Percentiles rank a stretch among this genome's conserved stretches.
Evolutionary conservation across 2,888 invertebrate species (phyloP).

Genomic region (Girardia tigrina): DNA sequence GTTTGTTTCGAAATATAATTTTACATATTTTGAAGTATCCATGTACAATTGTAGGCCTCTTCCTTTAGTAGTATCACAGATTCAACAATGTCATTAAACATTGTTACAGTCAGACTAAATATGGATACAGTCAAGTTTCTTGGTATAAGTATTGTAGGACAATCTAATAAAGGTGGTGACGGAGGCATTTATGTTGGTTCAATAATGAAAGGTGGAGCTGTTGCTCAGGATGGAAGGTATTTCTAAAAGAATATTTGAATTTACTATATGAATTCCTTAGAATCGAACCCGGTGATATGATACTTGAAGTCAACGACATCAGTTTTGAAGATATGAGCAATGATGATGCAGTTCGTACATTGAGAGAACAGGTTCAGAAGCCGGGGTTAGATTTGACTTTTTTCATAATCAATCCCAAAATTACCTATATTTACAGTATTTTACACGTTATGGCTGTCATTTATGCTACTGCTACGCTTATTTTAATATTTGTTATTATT

Average conservation of each 20-base stretch:
- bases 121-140: slow-evolving; percentile 91
- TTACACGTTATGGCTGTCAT: background rate
- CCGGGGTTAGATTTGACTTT: slow-evolving; percentile 61
- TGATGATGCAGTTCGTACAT: slow-evolving; percentile 71
- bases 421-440: background rate
- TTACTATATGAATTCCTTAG: too few relatives aligned
- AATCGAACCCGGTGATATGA: slow-evolving; percentile 99
- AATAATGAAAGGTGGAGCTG: slow-evolving; percentile 98
- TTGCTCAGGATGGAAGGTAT: slow-evolving; percentile 71
- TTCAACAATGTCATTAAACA: slow-evolving; percentile 95
- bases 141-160: slow-evolving; percentile 92
- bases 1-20: slow-evolving; percentile 9
- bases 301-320: slow-evolving; percentile 94
- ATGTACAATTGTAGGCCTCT: slow-evolving; percentile 61
- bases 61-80: slow-evolving; percentile 94
- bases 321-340: slow-evolving; percentile 99
- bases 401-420: background rate
- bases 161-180: slow-evolving; percentile 93
- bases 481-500: background rate
- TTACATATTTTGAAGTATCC: background rate
- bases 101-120: slow-evolving; percentile 86
- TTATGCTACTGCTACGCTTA: background rate
- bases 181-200: slow-evolving; percentile 96
- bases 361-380: slow-evolving; percentile 86
- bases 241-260: background rate